Evolutionary conservation across 1,140 invertebrate genomes (phyloP).

Genomic region (Drosophila subobscura): DNA sequence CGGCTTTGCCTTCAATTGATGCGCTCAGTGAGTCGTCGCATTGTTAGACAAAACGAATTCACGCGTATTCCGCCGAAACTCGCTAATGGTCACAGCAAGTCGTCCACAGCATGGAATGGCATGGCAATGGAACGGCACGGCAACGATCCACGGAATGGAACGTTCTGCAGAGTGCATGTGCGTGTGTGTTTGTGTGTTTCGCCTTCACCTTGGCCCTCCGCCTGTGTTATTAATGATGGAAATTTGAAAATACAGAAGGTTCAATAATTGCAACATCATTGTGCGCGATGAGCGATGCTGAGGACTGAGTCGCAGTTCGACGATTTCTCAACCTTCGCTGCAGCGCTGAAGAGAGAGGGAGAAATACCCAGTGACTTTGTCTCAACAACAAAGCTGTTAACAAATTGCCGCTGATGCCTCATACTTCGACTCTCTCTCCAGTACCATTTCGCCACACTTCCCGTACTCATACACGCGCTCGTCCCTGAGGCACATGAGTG

Average conservation of each 20-base stretch:
- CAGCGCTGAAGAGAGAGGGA: not conserved
- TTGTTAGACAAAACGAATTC: conserved; percentile 78
- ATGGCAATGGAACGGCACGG: no score
- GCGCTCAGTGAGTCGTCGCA: conserved; percentile 74
- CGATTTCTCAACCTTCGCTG: conserved; percentile 54
- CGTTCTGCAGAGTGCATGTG: no score
- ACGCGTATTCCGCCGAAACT: conserved; percentile 82
- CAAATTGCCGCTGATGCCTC: conserved; percentile 55
- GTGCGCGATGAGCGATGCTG: conserved; percentile 50
- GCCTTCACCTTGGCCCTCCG: conserved; percentile 75
- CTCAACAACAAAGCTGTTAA: conserved; percentile 50
- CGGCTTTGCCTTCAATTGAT: conserved; percentile 68
- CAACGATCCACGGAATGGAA: no score
- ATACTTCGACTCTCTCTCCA: conserved; percentile 2
- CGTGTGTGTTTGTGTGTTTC: no score
- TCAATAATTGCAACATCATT: conserved; percentile 83
- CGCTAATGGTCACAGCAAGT: conserved; percentile 82
- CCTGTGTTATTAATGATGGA: conserved; percentile 84
- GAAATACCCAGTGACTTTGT: conserved; percentile 72
- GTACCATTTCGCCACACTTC: conserved; percentile 53
- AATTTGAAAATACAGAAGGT: conserved; percentile 84
- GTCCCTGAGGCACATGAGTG: conserved; percentile 57
- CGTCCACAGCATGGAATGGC: conserved; percentile 17
- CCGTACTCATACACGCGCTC: conserved; percentile 31
- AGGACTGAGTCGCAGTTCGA: conserved; percentile 7